These are phyloP conservation scores for Metopia argyrocephala DNA, from an alignment of 2,888 invertebrate genomes.

Conservation along the genomic window DNA sequence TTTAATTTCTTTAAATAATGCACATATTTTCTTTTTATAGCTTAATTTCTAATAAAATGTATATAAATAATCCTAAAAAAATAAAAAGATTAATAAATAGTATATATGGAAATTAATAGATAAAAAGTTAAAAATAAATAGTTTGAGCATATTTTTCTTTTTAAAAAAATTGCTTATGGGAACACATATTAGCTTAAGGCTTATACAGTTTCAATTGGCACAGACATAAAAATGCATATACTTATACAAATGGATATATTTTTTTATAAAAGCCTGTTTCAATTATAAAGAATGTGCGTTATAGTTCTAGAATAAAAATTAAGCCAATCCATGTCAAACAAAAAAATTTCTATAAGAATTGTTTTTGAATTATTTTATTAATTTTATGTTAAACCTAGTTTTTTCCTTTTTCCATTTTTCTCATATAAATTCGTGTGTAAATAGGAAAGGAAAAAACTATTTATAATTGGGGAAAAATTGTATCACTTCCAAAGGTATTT, in stretches of 20 bases:
- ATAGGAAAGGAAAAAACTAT: no score
- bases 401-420: no score
- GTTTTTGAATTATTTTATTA: neutral
- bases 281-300: neutral
- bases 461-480: no score
- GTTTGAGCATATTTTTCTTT: constrained; percentile 22
- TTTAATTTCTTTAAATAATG: constrained; percentile 53
- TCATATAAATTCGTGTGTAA: no score
- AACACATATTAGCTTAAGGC: neutral
- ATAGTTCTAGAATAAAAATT: neutral
- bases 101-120: constrained; percentile 17
- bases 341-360: neutral
- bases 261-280: neutral
- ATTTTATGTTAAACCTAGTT: neutral
- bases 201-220: neutral
- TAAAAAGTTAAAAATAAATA: constrained; percentile 2
- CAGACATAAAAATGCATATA: no score
- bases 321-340: no score
- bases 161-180: constrained; percentile 10
- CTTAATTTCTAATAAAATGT: constrained; percentile 76
- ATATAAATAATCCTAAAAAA: constrained; percentile 77
- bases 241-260: neutral
- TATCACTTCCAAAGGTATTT: no score
- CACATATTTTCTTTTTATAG: constrained; percentile 59
- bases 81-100: constrained; percentile 64